A percentile compares a stretch with the other conserved stretches of the same genome.
These are phyloP conservation scores for Tenthredo notha DNA, from an alignment of 2,888 invertebrate species.

Conservation along the genomic window DNA sequence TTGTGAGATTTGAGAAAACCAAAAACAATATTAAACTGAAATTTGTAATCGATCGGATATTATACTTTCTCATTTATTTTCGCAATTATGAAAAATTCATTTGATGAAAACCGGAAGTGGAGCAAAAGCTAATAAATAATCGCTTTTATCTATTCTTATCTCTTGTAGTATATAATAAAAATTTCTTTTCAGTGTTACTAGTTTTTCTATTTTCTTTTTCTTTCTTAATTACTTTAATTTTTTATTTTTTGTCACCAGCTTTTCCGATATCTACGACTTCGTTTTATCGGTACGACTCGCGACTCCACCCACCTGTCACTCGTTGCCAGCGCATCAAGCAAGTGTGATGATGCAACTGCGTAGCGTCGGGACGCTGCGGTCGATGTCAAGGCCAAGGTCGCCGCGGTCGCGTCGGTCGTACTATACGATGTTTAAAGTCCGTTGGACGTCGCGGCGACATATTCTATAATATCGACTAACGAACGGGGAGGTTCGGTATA, in stretches of 20 bases:
- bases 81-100: neutral
- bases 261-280: conserved; percentile 3
- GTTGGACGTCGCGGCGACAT: conserved; percentile 32
- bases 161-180: neutral
- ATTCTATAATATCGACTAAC: conserved; percentile 12
- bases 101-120: neutral
- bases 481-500: neutral
- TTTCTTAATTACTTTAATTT: neutral
- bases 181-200: neutral
- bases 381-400: conserved; percentile 76
- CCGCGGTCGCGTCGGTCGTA: conserved; percentile 47
- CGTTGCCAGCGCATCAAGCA: conserved; percentile 62
- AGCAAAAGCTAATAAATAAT: neutral
- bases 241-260: neutral
- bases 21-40: neutral
- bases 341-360: conserved; percentile 75
- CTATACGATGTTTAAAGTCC: conserved; percentile 40
- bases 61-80: neutral
- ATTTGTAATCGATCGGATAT: neutral
- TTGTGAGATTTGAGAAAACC: neutral
- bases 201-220: neutral
- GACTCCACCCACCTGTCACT: conserved; percentile 37
- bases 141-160: neutral
- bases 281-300: neutral
- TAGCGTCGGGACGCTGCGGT: conserved; percentile 75